A percentile compares a stretch with the other conserved stretches of the same genome.
These are phyloP conservation scores for Aleiodes alternator DNA, from an alignment of 2,888 invertebrate species.

Conservation along the genomic window DNA sequence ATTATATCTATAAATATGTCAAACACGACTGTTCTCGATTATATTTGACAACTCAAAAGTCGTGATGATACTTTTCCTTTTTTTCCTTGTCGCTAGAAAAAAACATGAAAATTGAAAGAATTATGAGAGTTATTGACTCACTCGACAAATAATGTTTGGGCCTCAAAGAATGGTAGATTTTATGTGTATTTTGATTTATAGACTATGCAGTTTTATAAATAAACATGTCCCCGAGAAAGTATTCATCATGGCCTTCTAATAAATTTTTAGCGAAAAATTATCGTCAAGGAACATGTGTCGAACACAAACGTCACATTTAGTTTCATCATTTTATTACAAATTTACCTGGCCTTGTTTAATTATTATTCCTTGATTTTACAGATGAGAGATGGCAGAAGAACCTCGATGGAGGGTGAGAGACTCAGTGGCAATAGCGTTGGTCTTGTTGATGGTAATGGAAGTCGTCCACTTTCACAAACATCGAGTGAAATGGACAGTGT, in stretches of 20 bases:
- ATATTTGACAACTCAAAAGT: not conserved
- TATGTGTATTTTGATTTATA: not conserved
- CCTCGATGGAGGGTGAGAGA: slow-evolving; percentile 78
- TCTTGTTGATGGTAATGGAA: slow-evolving; percentile 74
- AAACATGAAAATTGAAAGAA: slow-evolving; percentile 23
- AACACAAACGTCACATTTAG: slow-evolving; percentile 25
- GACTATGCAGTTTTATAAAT: slow-evolving; percentile 38
- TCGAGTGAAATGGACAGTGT: slow-evolving; percentile 79
- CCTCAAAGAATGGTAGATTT: not conserved
- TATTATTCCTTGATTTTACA: slow-evolving; percentile 50
- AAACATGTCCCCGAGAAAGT: slow-evolving; percentile 37
- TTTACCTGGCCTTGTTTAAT: slow-evolving; percentile 32
- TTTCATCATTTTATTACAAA: slow-evolving; percentile 24
- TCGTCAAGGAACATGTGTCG: slow-evolving; percentile 37
- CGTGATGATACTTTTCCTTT: not conserved
- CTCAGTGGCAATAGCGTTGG: slow-evolving; percentile 68
- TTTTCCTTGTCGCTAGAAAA: not conserved
- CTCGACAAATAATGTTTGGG: not conserved
- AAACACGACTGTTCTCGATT: slow-evolving; percentile 13
- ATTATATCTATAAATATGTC: slow-evolving; percentile 46
- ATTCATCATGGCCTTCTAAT: slow-evolving; percentile 32
- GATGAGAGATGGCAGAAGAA: slow-evolving; percentile 70
- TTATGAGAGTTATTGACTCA: not conserved
- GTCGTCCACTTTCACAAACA: slow-evolving; percentile 82
- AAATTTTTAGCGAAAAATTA: slow-evolving; percentile 6